phyloP scores from a whole-genome alignment of 2,113 vertebrate genomes.

The Archilochus colubris region DNA sequence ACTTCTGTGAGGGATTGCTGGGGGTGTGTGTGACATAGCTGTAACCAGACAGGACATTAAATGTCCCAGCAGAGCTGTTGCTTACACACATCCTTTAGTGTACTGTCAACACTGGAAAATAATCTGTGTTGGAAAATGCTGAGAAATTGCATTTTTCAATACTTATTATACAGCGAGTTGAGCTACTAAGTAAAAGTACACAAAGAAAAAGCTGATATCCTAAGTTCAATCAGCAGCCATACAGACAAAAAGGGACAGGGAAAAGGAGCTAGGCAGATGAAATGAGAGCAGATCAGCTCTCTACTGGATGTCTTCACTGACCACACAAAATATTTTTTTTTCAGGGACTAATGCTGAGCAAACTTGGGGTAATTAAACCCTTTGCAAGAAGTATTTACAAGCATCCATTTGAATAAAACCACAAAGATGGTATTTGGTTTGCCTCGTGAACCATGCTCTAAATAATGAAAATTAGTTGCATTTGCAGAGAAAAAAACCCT shows the following conservation, averaged over 20 bases:
- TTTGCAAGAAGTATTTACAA: slow-evolving; percentile 65
- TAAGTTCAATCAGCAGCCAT: neutral
- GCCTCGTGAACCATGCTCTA: slow-evolving; percentile 50
- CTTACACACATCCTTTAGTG: slow-evolving; percentile 26
- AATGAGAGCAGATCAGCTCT: neutral
- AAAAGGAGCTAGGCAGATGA: neutral
- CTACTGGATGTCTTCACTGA: slow-evolving; percentile 28
- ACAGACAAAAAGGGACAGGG: neutral
- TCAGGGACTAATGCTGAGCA: slow-evolving; percentile 44
- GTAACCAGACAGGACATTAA: slow-evolving; percentile 48
- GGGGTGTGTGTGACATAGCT: neutral
- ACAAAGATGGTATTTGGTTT: slow-evolving; percentile 53
- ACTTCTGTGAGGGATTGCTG: slow-evolving; percentile 48
- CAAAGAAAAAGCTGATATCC: neutral
- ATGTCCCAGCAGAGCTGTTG: slow-evolving; percentile 38
- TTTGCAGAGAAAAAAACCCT: neutral
- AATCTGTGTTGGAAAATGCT: neutral
- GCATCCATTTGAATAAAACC: slow-evolving; percentile 62
- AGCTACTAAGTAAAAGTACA: neutral
- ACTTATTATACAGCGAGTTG: neutral
- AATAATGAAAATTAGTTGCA: slow-evolving; percentile 52
- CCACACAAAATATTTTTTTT: slow-evolving; percentile 16
- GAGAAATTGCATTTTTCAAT: neutral
- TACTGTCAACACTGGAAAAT: slow-evolving; percentile 40
- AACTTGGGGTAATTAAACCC: slow-evolving; percentile 45